These are phyloP conservation scores for Varanus komodoensis DNA, from an alignment of 2,113 vertebrate species.

Conservation along the genomic window DNA sequence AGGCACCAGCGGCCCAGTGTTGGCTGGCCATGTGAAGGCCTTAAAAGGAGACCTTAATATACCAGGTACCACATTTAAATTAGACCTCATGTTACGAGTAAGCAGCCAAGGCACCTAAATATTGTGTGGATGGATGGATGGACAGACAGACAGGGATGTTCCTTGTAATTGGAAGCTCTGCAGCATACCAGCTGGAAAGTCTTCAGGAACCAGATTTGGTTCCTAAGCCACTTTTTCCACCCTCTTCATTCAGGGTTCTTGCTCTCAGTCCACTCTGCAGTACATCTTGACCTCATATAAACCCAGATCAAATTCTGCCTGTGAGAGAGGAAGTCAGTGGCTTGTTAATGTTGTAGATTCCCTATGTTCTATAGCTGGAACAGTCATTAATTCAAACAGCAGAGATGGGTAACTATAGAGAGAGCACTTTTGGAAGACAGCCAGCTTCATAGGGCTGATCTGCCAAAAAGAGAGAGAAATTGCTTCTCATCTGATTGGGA, in stretches of 20 bases:
- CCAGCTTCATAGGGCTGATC: neutral
- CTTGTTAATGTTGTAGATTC: neutral
- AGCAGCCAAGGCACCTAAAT: neutral
- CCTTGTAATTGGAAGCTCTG: neutral
- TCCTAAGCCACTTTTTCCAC: neutral
- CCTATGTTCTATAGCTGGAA: neutral
- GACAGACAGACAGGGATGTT: neutral
- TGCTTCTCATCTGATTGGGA: neutral
- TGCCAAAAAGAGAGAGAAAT: neutral
- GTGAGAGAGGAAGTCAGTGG: neutral
- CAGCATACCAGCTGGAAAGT: neutral
- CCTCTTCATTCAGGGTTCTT: neutral
- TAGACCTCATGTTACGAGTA: neutral
- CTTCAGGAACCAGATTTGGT: neutral
- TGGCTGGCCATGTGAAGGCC: neutral
- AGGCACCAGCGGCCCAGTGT: neutral
- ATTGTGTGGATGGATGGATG: neutral
- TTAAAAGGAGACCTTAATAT: neutral
- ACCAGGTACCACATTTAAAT: neutral
- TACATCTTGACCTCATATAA: neutral
- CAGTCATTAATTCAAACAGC: neutral
- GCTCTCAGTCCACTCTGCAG: neutral
- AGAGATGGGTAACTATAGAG: neutral
- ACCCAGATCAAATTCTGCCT: neutral
- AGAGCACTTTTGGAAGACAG: neutral